These are phyloP conservation scores for Macroglossus sobrinus DNA, from an alignment of 2,113 vertebrate species.

Conservation along the genomic window DNA sequence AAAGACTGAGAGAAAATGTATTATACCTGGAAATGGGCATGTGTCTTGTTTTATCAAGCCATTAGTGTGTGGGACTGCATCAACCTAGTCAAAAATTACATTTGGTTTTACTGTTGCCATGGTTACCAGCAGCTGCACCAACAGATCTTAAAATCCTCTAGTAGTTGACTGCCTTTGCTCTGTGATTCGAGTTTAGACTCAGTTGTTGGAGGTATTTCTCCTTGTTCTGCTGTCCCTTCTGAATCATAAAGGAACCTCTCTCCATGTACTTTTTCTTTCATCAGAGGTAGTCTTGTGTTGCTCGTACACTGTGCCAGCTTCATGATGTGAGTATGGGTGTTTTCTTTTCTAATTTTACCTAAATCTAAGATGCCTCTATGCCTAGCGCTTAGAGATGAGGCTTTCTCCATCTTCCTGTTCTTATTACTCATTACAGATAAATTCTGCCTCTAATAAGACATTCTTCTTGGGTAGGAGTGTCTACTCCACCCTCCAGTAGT, in stretches of 20 bases:
- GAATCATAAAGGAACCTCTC: not conserved
- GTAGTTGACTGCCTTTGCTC: not conserved
- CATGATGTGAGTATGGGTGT: not conserved
- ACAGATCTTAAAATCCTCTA: not conserved
- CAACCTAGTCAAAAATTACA: not conserved
- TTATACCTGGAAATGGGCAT: not conserved
- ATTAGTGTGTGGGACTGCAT: not conserved
- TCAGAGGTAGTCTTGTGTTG: not conserved
- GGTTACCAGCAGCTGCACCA: not conserved
- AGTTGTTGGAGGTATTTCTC: not conserved
- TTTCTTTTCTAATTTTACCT: not conserved
- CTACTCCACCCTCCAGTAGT: not conserved
- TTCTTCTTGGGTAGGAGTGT: not conserved
- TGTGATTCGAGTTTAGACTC: not conserved
- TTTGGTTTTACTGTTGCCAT: not conserved
- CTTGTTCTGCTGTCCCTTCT: not conserved
- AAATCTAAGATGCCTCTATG: not conserved
- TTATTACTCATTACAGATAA: not conserved
- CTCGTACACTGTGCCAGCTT: not conserved
- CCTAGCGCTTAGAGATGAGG: too few relatives aligned
- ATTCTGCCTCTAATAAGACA: not conserved
- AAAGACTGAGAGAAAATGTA: not conserved
- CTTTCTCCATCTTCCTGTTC: not conserved
- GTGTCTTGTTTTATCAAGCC: not conserved
- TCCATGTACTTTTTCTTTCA: not conserved